Base-by-base conservation (phyloP, 2,797 vertebrate species). In the Megalops cyprinoides region DNA sequence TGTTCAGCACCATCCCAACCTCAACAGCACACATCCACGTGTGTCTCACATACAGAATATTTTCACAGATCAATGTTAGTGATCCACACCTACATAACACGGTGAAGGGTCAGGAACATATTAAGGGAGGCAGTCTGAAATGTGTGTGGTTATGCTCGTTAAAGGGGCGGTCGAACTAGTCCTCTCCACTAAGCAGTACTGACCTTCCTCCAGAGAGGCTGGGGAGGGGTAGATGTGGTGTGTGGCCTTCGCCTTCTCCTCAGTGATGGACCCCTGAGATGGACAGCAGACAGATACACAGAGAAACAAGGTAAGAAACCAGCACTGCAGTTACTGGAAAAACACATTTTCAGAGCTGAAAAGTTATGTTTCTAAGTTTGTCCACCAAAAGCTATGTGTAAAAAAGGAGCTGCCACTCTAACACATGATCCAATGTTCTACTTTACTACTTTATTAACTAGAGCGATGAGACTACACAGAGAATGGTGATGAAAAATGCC, bases 171-270 rank as follows among this genome's bases (percentile, higher is more conserved):
- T n/a, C n/a, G n/a, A n/a, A 6, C 31, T 23, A 34, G 34, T 12
- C 74, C 25, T 77, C 23, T 9, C 34, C 28, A 58, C 31, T 23
- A 14, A 39, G 9, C 23, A 58, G 42, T 18, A 87, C 90, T 76
- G 85, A 99, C 98, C 97, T 85, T 98, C 96, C 74, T 98, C 96
- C 87, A 89, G 25, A 84, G 94, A 92, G 85, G 92, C 92, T 88
- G 94, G 92, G 82, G 92, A 89, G 1, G 96, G 94, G 85, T 94
- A 97, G 84, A 99, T 88, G 0, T 98, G 96, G 89, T 99, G 97
- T 77, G 95, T 97, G 53, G 97, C 96, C 73, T 97, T 95, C 5
- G 92, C 93, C 78, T 92, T 94, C 87, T 99, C 97, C 58, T 97
- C 97, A 3, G 96, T 98, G 80, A 98, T 87, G 2, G 96, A 93